phyloP scores from a whole-genome alignment of 2,113 vertebrate species.

The Paradoxurus hermaphroditus region DNA sequence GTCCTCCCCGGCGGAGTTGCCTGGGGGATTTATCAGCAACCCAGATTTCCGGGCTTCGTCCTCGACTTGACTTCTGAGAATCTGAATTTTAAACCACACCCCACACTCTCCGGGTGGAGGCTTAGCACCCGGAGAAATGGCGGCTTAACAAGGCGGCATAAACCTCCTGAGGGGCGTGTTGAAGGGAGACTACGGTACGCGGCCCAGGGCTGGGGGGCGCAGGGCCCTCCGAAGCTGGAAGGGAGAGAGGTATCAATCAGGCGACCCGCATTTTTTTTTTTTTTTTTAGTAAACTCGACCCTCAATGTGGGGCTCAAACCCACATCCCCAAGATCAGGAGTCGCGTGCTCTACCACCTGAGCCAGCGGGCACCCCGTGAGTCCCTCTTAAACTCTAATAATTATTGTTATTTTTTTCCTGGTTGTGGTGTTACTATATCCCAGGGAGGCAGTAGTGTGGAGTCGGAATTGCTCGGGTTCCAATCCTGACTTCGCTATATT shows the following conservation, averaged over 20 bases:
- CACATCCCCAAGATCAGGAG: background rate
- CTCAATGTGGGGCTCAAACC: background rate
- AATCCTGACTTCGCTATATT: background rate
- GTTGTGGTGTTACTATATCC: background rate
- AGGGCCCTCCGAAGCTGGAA: background rate
- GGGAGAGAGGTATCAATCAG: background rate
- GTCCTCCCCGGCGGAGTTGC: background rate
- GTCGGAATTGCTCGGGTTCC: background rate
- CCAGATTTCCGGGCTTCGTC: background rate
- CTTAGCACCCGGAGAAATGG: background rate
- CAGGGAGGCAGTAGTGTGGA: background rate
- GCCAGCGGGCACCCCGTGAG: background rate
- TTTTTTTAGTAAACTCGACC: background rate
- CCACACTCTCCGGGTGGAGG: background rate
- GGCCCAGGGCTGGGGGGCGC: background rate
- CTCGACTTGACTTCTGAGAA: background rate
- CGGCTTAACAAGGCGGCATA: background rate
- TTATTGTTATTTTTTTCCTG: background rate
- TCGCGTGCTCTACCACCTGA: background rate
- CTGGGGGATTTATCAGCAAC: background rate
- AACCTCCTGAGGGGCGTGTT: background rate
- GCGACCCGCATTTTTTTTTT: background rate
- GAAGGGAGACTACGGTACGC: background rate
- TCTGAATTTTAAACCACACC: background rate
- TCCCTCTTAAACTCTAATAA: background rate